Percentiles rank a stretch among this genome's conserved stretches.
These are phyloP conservation scores for Trachelus tabidus DNA, from an alignment of 2,888 invertebrate species.

Conservation along the genomic window DNA sequence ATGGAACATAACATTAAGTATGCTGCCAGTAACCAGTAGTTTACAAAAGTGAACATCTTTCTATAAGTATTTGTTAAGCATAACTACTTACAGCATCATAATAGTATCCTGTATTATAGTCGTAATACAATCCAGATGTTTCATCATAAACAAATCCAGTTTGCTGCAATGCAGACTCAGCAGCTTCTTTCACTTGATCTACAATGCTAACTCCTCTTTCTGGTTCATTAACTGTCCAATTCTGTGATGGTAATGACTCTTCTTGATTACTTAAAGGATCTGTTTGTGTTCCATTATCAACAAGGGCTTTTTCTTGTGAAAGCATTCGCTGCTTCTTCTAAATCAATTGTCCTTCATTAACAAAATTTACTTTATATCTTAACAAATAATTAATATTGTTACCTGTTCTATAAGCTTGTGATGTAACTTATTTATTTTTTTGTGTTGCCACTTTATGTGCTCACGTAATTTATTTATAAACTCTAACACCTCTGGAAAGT, in stretches of 20 bases:
- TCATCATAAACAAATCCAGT: slow-evolving; percentile 88
- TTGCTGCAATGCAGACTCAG: slow-evolving; percentile 78
- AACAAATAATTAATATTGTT: slow-evolving; percentile 40
- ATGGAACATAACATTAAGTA: slow-evolving; percentile 26
- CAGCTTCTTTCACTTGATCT: slow-evolving; percentile 82
- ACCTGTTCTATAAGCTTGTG: slow-evolving; percentile 70
- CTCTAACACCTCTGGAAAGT: slow-evolving; percentile 72
- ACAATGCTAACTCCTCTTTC: slow-evolving; percentile 68
- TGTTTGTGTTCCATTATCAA: slow-evolving; percentile 51
- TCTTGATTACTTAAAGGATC: slow-evolving; percentile 41
- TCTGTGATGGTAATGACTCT: slow-evolving; percentile 21
- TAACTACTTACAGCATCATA: slow-evolving; percentile 81
- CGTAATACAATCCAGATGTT: slow-evolving; percentile 88
- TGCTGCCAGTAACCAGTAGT: no score
- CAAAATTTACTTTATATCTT: slow-evolving; percentile 3
- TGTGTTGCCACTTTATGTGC: slow-evolving; percentile 70
- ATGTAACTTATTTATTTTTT: slow-evolving; percentile 71
- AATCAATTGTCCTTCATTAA: slow-evolving; percentile 16
- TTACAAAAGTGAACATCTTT: background rate
- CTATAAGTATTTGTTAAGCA: background rate
- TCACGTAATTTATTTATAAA: slow-evolving; percentile 72
- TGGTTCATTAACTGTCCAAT: slow-evolving; percentile 42
- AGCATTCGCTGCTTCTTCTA: slow-evolving; percentile 41
- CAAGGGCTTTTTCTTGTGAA: slow-evolving; percentile 50
- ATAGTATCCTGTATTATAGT: slow-evolving; percentile 89